Percentiles rank a stretch among this genome's conserved stretches.
Evolutionary conservation across 1,140 invertebrate species (phyloP).

Genomic region (Micrasema longulum): DNA sequence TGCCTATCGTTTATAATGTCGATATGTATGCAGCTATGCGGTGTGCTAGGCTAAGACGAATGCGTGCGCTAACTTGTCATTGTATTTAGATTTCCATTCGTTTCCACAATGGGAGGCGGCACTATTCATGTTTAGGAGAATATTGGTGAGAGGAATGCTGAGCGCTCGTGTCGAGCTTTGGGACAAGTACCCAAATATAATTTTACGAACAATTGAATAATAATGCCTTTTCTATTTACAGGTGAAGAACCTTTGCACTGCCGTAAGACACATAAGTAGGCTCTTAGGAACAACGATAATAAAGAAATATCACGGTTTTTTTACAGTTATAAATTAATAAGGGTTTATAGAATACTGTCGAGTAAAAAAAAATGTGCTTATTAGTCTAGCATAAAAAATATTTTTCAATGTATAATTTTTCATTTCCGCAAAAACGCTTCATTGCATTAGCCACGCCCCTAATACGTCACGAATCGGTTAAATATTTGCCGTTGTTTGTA

Average conservation of each 20-base stretch:
- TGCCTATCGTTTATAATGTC: background rate
- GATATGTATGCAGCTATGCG: constrained; percentile 34
- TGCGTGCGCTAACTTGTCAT: constrained; percentile 43
- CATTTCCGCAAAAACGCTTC: too few species aligned
- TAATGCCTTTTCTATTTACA: constrained; percentile 2
- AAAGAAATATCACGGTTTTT: too few species aligned
- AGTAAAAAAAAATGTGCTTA: too few species aligned
- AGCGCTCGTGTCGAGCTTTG: background rate
- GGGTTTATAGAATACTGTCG: too few species aligned
- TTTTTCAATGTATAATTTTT: too few species aligned
- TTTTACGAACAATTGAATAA: constrained; percentile 26
- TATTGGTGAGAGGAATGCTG: constrained; percentile 9
- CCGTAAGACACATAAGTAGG: too few species aligned
- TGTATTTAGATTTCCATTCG: constrained; percentile 51
- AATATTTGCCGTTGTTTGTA: too few species aligned
- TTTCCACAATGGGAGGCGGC: constrained; percentile 43
- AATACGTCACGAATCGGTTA: too few species aligned
- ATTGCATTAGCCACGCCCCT: too few species aligned
- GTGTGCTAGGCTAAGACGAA: constrained; percentile 37
- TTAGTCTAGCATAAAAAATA: too few species aligned
- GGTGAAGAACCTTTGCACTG: background rate
- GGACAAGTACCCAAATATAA: constrained; percentile 7
- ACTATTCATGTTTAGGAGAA: constrained; percentile 15
- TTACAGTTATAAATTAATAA: too few species aligned
- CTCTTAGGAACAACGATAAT: too few species aligned